Conservation (phyloP, 2,888 invertebrate genomes). For the Lepas anatifera region DNA sequence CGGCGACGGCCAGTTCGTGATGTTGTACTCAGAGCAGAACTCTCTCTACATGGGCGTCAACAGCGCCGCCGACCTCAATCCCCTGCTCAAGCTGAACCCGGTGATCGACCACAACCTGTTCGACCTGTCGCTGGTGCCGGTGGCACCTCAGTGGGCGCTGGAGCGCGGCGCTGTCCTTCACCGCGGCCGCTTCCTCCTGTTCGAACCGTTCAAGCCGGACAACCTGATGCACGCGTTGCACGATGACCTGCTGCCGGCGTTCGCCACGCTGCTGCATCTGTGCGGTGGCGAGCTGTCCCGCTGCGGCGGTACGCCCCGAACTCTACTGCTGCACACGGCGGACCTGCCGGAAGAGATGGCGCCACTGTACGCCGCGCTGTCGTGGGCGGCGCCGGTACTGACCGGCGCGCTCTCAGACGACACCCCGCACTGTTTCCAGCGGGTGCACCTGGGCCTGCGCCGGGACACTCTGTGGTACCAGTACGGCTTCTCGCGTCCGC, state of each 20-base stretch:
- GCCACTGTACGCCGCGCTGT: conserved; percentile 33
- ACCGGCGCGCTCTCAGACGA: conserved; percentile 23
- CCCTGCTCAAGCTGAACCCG: background rate
- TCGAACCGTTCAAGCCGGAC: conserved; percentile 39
- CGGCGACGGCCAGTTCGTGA: background rate
- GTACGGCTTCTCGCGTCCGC: conserved; percentile 38
- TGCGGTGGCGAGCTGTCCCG: conserved; percentile 25
- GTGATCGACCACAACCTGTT: conserved; percentile 2
- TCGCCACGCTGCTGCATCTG: conserved; percentile 31
- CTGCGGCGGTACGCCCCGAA: conserved; percentile 26
- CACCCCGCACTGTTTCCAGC: conserved; percentile 33
- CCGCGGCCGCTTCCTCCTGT: conserved; percentile 27
- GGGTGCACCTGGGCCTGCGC: conserved; percentile 34
- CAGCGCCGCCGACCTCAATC: background rate
- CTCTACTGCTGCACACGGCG: conserved; percentile 33
- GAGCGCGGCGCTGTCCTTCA: background rate
- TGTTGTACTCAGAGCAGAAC: background rate
- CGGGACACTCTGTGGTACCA: conserved; percentile 38
- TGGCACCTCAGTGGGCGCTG: background rate
- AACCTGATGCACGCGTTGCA: conserved; percentile 43
- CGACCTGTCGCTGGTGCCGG: background rate
- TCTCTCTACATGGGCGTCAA: background rate
- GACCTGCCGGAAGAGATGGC: conserved; percentile 29
- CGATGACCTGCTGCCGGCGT: conserved; percentile 40
- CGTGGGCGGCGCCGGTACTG: conserved; percentile 27